Conservation (phyloP, 1,140 invertebrate genomes). For the Drosophila sproati region DNA sequence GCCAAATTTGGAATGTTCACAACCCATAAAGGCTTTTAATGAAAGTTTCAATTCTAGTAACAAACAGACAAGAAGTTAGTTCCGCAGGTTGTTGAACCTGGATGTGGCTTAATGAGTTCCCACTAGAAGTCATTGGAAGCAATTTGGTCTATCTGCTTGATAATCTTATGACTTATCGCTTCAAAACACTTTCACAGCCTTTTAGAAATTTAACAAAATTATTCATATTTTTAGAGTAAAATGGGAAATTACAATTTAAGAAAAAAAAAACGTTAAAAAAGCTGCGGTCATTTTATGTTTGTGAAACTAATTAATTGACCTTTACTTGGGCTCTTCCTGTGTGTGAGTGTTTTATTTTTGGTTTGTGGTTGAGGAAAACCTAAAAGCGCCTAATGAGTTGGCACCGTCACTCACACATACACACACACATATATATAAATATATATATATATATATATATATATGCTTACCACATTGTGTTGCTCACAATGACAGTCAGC, state of each 20-base stretch:
- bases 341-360: neutral
- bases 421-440: conserved; percentile 1
- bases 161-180: neutral
- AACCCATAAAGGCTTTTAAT: neutral
- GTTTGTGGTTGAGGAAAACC: conserved; percentile 28
- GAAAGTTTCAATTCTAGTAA: neutral
- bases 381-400: conserved; percentile 31
- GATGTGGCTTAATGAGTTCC: too few relatives aligned
- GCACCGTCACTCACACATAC: neutral
- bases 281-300: neutral
- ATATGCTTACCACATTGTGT: conserved; percentile 4
- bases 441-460: too few relatives aligned
- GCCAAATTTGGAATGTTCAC: neutral
- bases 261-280: too few relatives aligned
- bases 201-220: too few relatives aligned
- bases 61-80: too few relatives aligned
- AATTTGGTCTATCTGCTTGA: neutral
- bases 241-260: too few relatives aligned
- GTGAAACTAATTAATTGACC: neutral
- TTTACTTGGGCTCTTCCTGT: neutral
- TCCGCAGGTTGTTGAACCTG: too few relatives aligned
- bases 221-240: too few relatives aligned
- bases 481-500: conserved; percentile 1
- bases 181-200: too few relatives aligned
- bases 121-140: neutral